phyloP scores from a whole-genome alignment of 2,888 invertebrate genomes.

The Paralinhomoeus sp. region DNA sequence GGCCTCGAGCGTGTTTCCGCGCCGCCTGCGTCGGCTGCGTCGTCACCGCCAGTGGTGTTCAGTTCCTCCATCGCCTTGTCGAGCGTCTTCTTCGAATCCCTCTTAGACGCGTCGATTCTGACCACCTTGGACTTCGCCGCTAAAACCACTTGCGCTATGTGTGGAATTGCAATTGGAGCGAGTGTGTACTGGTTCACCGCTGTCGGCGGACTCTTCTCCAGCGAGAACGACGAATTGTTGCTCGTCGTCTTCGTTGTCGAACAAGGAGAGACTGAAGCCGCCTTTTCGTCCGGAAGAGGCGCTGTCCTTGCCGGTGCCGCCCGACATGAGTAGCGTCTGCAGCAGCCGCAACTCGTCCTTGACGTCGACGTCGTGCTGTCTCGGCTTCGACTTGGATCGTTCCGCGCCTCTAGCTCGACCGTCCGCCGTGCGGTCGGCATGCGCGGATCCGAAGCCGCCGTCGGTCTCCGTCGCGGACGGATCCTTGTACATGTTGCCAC shows the following conservation, averaged over 20 bases:
- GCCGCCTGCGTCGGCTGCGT: neutral
- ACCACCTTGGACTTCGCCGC: neutral
- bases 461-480: neutral
- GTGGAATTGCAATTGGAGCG: neutral
- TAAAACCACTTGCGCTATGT: neutral
- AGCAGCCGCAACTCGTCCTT: conserved; percentile 13
- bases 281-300: neutral
- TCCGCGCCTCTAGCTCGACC: neutral
- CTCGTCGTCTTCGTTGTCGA: conserved; percentile 12
- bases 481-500: conserved; percentile 26
- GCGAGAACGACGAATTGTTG: conserved; percentile 3
- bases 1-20: conserved; percentile 5
- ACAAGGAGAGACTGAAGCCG: conserved; percentile 9
- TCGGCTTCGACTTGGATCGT: neutral
- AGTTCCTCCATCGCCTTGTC: conserved; percentile 8
- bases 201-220: neutral
- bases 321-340: conserved; percentile 8
- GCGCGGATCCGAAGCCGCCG: neutral
- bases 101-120: conserved; percentile 6
- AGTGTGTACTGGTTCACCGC: no score
- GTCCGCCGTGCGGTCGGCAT: neutral
- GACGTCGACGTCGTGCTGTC: neutral
- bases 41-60: conserved; percentile 2
- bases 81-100: neutral
- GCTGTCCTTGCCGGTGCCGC: neutral